Evolutionary conservation across 2,113 vertebrate species (phyloP), one percentile per base, ranked within the genome.

Genomic region (Neopipo cinnamomea): DNA sequence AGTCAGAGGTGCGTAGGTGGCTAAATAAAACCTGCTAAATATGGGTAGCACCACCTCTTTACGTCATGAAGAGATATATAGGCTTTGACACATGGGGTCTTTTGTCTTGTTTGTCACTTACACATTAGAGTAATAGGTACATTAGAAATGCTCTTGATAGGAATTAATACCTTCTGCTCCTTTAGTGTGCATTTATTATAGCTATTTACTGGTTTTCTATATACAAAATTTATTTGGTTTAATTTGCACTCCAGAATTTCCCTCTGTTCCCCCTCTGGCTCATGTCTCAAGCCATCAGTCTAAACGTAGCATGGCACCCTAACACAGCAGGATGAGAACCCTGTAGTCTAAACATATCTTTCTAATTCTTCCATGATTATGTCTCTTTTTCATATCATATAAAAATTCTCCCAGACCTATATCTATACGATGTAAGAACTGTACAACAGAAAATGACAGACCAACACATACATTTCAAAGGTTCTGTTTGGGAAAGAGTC

Each of bases 1-100:
- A 98, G 97, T 97, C 97, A 98, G 98, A 97, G 97, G 97, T 97
- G 96, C 66, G 53, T 97, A 97, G 96, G 97, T 98, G 97, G 98
- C 98, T 98, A 96, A 97, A 97, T 91, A 93, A 97, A 97, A 98
- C 97, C 98, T 97, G 92, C 94, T 97, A 97, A 97, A 97, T 95
- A 93, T 91, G 96, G 89, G 79, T 88, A 93, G 82, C 90, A 94
- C 92, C 94, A 97, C 95, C 97, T 96, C 65, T 96, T 95, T 96
- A 89, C 89, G 86, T 82, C 91, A 90, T 85, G 70, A 67, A 68
- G 50, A 85, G 96, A 96, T 81, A 68, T 47, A 96, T 92, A 59
- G 73, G 84, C 96, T 98, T 98, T 98, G 93, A 97, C 97, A 98
- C 90, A 88, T 24, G 8, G 71, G 70, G 90, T 97, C 53, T 95